phyloP scores from a whole-genome alignment of 2,888 invertebrate genomes.

The Sympetrum striolatum region DNA sequence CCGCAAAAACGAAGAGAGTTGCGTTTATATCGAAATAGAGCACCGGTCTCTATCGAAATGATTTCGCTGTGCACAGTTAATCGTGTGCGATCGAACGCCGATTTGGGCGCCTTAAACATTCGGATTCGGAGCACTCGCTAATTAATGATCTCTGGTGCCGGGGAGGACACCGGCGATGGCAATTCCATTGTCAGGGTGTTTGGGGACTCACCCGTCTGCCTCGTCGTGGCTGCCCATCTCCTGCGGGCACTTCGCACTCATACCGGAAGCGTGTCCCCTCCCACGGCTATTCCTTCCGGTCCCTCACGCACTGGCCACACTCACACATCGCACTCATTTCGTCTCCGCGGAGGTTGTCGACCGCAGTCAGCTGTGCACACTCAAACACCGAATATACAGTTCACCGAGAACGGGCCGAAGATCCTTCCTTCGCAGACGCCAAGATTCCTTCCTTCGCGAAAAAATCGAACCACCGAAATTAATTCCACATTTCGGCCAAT shows the following conservation, averaged over 20 bases:
- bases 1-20: too few species aligned
- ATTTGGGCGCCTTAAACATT: too few species aligned
- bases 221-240: background rate
- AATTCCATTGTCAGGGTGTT: too few species aligned
- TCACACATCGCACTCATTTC: background rate
- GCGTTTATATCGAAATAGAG: too few species aligned
- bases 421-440: background rate
- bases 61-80: too few species aligned
- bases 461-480: background rate
- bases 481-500: background rate
- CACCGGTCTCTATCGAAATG: too few species aligned
- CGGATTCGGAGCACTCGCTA: too few species aligned
- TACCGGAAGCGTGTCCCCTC: background rate
- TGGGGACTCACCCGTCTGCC: background rate
- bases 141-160: too few species aligned
- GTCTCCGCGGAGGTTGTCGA: background rate
- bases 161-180: too few species aligned
- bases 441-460: background rate
- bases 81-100: too few species aligned
- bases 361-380: constrained; percentile 33
- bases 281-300: background rate
- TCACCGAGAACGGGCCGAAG: background rate
- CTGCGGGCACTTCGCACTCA: background rate
- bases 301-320: background rate
- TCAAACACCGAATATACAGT: background rate